Evolutionary conservation across 2,888 invertebrate genomes (phyloP), one percentile per base, ranked within the genome.

Genomic region (Synergus gifuensis): DNA sequence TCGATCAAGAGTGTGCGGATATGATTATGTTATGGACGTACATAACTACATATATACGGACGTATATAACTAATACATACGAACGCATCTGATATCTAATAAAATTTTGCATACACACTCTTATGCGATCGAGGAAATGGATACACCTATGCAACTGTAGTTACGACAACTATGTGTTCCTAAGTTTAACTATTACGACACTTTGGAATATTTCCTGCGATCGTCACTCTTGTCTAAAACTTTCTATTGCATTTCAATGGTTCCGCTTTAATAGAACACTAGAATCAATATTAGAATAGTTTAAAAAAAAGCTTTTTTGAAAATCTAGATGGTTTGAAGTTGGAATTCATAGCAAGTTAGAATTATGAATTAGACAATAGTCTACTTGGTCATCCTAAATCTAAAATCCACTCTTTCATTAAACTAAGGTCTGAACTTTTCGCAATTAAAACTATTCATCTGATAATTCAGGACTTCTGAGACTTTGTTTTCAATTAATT

Each of bases 401-500:
- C 12, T 18, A 44, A 14, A 67, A 40, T 16, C 7, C 2, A 16
- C 14, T 46, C 42, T 66, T 11, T 66, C 11, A 66, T 18, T 44
- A 44, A n/a, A n/a, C 8, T 16, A 36, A 82, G 83, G 81, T 40
- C 86, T 81, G 28, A 80, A 86, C 76, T 78, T 84, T 76, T 87
- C 86, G 67, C 87, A 87, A 60, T 86, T 54, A 16, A 87, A 85
- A 12, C 77, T 78, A 18, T 81, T 62, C 22, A 87, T 54, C 58
- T 81, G 76, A 14, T 81, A 12, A 4, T 78, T 76, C 5, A 80
- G 9, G 22, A 81, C 16, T 12, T 78, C 54, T 1, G n/a, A 46
- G 0, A 83, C 44, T 28, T 85, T 79, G 1, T 28, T 14, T 76
- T 86, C 85, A 8, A 88, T 12, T n/a, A 16, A 63, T 4, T 8